Base-by-base conservation (phyloP, 2,113 vertebrate species). In the Alouatta palliata region DNA sequence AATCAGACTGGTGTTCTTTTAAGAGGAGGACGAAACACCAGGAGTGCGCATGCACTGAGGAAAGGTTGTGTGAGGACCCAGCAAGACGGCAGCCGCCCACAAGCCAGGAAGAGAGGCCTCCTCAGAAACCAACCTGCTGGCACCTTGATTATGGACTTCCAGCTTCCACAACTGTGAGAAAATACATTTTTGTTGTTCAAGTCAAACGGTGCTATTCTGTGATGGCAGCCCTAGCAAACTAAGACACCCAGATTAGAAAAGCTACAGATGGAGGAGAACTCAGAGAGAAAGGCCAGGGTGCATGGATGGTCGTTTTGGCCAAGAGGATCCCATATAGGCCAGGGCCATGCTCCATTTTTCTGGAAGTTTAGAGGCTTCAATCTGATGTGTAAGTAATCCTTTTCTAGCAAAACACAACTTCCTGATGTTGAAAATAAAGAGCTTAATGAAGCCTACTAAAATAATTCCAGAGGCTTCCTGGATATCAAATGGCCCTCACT, bases 391-490 rank as follows among this genome's bases (percentile, higher is more conserved):
- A 21, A 16, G 83, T 82, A 75, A 96, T 92, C 91, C 47, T 49
- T 40, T 90, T n/a, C 52, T 71, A 54, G 93, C 52, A 92, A 61
- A 84, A 76, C 35, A 58, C 61, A 90, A 27, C 82, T 94, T 95
- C 77, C 96, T 76, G 70, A 88, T 91, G 86, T 45, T 94, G 85
- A 95, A 90, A 86, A 96, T 52, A 71, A 81, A 94, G 61, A 81
- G n/a, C 12, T 81, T 79, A 66, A 94, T 10, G 54, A 94, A 83
- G 52, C 66, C 91, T 49, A 58, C 14, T 68, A 47, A 80, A 95
- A 32, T 43, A 97, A 80, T 82, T 68, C 43, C 79, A 45, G 58
- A 94, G 87, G 5, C 80, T 97, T 95, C 95, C 83, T 95, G 87
- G 87, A 40, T 96, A 97, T 96, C 87, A 47, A 58, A 40, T 87